Percentiles rank a stretch among this genome's conserved stretches.
phyloP scores from a whole-genome alignment of 2,888 invertebrate species.

The Drosophila anomalata region DNA sequence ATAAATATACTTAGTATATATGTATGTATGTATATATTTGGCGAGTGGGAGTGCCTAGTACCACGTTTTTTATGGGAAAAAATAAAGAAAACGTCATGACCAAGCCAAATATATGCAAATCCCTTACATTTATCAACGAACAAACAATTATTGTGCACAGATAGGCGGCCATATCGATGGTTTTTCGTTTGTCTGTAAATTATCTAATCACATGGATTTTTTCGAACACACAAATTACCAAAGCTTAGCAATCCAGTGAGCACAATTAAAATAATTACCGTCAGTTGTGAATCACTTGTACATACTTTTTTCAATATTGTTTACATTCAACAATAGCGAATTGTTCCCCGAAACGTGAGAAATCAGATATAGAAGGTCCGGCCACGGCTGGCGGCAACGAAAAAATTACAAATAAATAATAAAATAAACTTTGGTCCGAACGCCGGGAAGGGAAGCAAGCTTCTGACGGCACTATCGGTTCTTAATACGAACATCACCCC shows the following conservation, averaged over 20 bases:
- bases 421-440: constrained; percentile 52
- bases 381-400: constrained; percentile 30
- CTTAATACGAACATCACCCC: constrained; percentile 34
- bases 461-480: constrained; percentile 57
- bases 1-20: neutral
- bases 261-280: constrained; percentile 40
- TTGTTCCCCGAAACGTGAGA: constrained; percentile 29
- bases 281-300: constrained; percentile 10
- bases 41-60: constrained; percentile 8
- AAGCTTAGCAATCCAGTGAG: constrained; percentile 11
- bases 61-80: constrained; percentile 24
- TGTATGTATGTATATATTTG: constrained; percentile 3
- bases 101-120: constrained; percentile 11
- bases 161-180: constrained; percentile 27
- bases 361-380: constrained; percentile 22
- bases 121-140: constrained; percentile 24
- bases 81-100: neutral
- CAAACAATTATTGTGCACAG: constrained; percentile 22
- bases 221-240: constrained; percentile 36
- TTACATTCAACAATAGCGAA: constrained; percentile 46
- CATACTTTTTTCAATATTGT: constrained; percentile 45
- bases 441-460: constrained; percentile 53
- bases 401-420: constrained; percentile 38
- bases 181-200: constrained; percentile 46
- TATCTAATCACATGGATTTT: constrained; percentile 65